phyloP scores from a whole-genome alignment of 1,140 invertebrate genomes.

The Drosophila mojavensis region DNA sequence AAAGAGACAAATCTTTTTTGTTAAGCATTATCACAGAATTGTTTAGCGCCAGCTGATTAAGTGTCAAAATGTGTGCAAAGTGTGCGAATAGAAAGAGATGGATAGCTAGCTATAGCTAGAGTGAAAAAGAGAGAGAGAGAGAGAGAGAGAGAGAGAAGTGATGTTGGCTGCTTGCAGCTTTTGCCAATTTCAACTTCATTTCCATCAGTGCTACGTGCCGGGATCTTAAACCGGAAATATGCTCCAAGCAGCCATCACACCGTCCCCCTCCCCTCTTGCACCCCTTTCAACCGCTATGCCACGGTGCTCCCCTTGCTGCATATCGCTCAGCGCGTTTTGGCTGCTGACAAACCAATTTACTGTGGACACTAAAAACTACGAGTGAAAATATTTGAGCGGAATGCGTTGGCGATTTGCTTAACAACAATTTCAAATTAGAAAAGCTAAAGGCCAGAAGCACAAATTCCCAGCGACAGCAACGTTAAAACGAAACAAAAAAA shows the following conservation, averaged over 20 bases:
- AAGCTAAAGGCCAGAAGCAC: no score
- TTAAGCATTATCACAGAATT: constrained; percentile 3
- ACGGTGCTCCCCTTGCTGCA: not conserved
- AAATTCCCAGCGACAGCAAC: not conserved
- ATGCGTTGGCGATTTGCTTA: not conserved
- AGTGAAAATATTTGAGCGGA: not conserved
- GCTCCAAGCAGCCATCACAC: not conserved
- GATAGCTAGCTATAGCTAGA: not conserved
- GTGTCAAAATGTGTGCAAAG: constrained; percentile 18
- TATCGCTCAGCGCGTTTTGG: not conserved
- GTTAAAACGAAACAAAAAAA: not conserved
- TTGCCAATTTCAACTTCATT: constrained; percentile 25
- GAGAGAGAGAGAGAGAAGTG: no score
- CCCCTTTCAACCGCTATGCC: no score
- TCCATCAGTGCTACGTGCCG: constrained; percentile 25
- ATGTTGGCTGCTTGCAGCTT: not conserved
- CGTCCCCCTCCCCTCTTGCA: not conserved
- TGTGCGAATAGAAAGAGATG: constrained; percentile 3
- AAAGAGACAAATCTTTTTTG: constrained; percentile 4
- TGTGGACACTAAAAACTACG: constrained; percentile 10
- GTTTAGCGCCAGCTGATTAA: constrained; percentile 42
- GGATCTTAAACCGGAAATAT: not conserved
- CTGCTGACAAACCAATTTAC: constrained; percentile 64
- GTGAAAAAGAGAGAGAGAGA: not conserved
- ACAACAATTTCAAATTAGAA: constrained; percentile 3